Conservation (phyloP, 2,797 vertebrate species). For the Vespertilio murinus region DNA sequence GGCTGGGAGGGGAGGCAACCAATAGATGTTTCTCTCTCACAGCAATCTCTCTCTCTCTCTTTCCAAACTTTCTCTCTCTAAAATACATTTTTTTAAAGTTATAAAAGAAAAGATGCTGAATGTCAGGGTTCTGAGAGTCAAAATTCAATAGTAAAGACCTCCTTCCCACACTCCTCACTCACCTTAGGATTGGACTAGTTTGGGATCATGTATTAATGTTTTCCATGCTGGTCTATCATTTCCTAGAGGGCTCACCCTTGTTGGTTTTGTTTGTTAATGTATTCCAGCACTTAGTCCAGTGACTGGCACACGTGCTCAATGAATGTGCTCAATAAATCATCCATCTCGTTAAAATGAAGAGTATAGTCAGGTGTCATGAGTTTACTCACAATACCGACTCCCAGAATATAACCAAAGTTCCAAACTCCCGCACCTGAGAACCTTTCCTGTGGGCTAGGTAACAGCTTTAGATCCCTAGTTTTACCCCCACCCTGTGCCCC, state of each 20-base stretch:
- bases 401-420: background rate
- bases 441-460: background rate
- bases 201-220: background rate
- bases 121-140: rapidly evolving
- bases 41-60: no score
- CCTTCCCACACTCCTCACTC: no score
- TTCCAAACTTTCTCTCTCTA: no score
- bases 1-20: no score
- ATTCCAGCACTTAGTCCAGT: background rate
- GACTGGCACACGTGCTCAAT: background rate
- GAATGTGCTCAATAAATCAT: background rate
- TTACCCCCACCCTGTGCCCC: background rate
- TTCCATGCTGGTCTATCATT: background rate
- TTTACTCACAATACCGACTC: background rate
- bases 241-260: background rate
- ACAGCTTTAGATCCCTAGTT: background rate
- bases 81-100: no score
- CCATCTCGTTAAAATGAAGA: background rate
- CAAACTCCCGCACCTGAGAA: background rate
- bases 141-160: no score
- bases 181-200: background rate
- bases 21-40: no score
- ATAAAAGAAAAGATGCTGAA: background rate
- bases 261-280: background rate
- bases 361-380: background rate